These are phyloP conservation scores for Lapara coniferarum DNA, from an alignment of 2,888 invertebrate genomes.

Conservation along the genomic window DNA sequence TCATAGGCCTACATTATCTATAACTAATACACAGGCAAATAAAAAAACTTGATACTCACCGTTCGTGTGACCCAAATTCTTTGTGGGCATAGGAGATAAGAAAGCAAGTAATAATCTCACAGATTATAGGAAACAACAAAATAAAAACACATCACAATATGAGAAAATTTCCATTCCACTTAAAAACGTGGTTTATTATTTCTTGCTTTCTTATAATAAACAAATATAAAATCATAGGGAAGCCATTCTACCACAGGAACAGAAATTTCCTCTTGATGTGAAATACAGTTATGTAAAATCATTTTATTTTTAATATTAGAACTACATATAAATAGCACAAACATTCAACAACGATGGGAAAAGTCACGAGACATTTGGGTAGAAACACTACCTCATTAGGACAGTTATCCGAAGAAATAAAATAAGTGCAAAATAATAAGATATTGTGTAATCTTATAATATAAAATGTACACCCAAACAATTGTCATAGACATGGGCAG, in stretches of 20 bases:
- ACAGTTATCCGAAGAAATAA: slow-evolving; percentile 33
- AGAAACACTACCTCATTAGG: background rate
- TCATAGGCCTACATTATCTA: slow-evolving; percentile 52
- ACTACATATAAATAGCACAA: slow-evolving; percentile 37
- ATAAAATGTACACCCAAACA: slow-evolving; percentile 39
- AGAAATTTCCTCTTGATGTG: slow-evolving; percentile 82
- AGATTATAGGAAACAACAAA: slow-evolving; percentile 47
- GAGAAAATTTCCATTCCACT: slow-evolving; percentile 84
- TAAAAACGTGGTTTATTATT: slow-evolving; percentile 52
- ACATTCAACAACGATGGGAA: slow-evolving; percentile 68
- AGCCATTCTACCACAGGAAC: slow-evolving; percentile 78
- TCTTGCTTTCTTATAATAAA: slow-evolving; percentile 75
- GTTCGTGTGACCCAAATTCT: slow-evolving; percentile 68
- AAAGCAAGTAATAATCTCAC: slow-evolving; percentile 78
- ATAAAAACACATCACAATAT: slow-evolving; percentile 69
- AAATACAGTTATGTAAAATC: slow-evolving; percentile 39
- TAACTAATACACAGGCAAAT: slow-evolving; percentile 50
- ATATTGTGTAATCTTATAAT: slow-evolving; percentile 25
- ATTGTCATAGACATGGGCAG: slow-evolving; percentile 58
- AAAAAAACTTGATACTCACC: slow-evolving; percentile 69
- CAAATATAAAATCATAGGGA: slow-evolving; percentile 45
- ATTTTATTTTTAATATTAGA: slow-evolving; percentile 46
- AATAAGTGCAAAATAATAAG: slow-evolving; percentile 45
- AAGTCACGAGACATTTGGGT: slow-evolving; percentile 48
- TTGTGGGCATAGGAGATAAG: slow-evolving; percentile 74